Evolutionary conservation across 2,113 vertebrate genomes (phyloP), one percentile per base, ranked within the genome.

Genomic region (Pelmatolapia mariae): DNA sequence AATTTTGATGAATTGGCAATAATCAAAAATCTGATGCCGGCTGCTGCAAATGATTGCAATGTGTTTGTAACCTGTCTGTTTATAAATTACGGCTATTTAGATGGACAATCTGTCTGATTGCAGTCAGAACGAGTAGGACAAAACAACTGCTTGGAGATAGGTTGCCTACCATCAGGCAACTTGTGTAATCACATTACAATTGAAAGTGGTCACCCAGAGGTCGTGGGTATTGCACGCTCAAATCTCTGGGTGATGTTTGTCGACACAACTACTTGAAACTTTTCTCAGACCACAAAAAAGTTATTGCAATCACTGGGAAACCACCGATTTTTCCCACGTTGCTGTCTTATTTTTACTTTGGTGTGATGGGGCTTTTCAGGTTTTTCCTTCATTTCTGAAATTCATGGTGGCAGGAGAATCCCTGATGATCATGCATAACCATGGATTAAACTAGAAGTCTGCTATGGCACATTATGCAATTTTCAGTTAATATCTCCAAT

Each of bases 311-410:
- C 38, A 10, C 15, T 45, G 68, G 40, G 68, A 45, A 73, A 18
- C 13, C 5, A 45, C 22, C 0, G 3, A 26, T 45, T 73, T 45
- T 45, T 26, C 13, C 22, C 22, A 73, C 1, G 0, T 45, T 73
- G 8, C 38, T 40, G 36, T 15, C 36, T 19, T 43, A 6, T 24
- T 24, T 73, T 73, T 73, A 73, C 22, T 73, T 45, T 73, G 24
- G 40, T 47, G 22, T 73, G 22, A 45, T 2, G 10, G 40, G 5
- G 66, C 66, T 10, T 4, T 10, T 4, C 38, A 71, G 22, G n/a
- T 10, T 43, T 38, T 43, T 71, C 38, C 22, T 71, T 43, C 3
- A 26, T 47, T 26, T 73, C 9, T 29, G 68, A 45, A 45, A 10
- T 26, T 73, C 38, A 45, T 26, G 38, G 40, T 45, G 68, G 0